phyloP scores from a whole-genome alignment of 2,113 vertebrate species.

The Laticauda laticaudata region DNA sequence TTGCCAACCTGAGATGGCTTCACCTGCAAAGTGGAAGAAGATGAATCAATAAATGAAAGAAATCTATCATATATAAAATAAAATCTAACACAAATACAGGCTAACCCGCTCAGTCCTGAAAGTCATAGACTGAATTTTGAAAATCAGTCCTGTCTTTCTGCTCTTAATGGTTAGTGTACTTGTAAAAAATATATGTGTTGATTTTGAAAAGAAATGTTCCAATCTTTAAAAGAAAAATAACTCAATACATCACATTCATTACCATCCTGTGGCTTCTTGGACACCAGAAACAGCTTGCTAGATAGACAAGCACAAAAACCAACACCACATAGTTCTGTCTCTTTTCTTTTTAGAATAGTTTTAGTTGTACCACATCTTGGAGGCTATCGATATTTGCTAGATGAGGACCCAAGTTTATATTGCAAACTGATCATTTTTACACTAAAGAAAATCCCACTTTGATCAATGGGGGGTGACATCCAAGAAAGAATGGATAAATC shows the following conservation, averaged over 20 bases:
- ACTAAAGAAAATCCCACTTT: not conserved
- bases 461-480: not conserved
- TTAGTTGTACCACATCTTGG: not conserved
- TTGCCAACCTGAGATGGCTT: not conserved
- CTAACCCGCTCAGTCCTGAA: conserved; percentile 21
- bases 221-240: conserved; percentile 9
- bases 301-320: not conserved
- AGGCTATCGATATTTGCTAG: not conserved
- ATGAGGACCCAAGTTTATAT: not conserved
- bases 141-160: not conserved
- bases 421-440: not conserved
- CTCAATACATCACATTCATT: not conserved
- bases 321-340: not conserved
- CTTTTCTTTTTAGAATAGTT: not conserved
- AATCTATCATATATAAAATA: not conserved
- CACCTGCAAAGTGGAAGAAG: conserved; percentile 1
- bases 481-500: not conserved
- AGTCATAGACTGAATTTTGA: conserved; percentile 12
- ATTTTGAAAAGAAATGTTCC: conserved; percentile 11
- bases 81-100: not conserved
- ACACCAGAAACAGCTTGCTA: not conserved
- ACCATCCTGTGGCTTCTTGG: not conserved
- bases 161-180: conserved; percentile 20
- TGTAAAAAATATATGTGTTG: conserved; percentile 2
- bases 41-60: conserved; percentile 26